phyloP scores from a whole-genome alignment of 2,888 invertebrate species.

The Tryphoninae sp. region DNA sequence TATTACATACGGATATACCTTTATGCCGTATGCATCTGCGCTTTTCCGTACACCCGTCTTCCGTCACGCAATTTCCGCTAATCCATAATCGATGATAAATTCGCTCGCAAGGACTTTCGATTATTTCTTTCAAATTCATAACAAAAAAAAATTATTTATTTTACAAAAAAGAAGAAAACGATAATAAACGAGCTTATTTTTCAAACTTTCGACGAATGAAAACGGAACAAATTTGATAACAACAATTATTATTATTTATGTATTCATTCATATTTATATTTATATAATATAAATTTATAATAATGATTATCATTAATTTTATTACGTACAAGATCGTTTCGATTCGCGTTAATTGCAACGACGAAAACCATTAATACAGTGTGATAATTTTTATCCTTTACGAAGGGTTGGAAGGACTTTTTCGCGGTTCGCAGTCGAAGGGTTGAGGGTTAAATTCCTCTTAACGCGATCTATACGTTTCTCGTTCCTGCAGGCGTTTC shows the following conservation, averaged over 20 bases:
- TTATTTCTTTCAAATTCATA: background rate
- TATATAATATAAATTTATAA: too few species aligned
- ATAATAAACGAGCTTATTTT: background rate
- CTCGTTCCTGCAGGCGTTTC: constrained; percentile 34
- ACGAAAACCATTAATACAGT: background rate
- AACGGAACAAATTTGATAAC: too few species aligned
- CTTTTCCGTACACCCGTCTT: constrained; percentile 37
- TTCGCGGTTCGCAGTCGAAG: background rate
- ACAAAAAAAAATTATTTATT: background rate
- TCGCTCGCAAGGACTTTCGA: background rate
- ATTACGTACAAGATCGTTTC: background rate
- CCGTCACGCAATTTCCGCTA: background rate
- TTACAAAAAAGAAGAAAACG: background rate
- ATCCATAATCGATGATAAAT: background rate
- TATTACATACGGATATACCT: constrained; percentile 1
- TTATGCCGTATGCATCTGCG: constrained; percentile 38
- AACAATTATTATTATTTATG: too few species aligned
- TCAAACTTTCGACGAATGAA: too few species aligned
- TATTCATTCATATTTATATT: too few species aligned
- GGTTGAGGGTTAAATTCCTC: constrained; percentile 51
- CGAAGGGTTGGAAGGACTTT: constrained; percentile 35
- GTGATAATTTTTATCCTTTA: constrained; percentile 24
- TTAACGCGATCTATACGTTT: constrained; percentile 53
- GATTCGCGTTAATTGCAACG: background rate
- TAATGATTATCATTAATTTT: too few species aligned